These are phyloP conservation scores for Gymnoscopelus braueri DNA, from an alignment of 2,797 vertebrate species.

Conservation along the genomic window DNA sequence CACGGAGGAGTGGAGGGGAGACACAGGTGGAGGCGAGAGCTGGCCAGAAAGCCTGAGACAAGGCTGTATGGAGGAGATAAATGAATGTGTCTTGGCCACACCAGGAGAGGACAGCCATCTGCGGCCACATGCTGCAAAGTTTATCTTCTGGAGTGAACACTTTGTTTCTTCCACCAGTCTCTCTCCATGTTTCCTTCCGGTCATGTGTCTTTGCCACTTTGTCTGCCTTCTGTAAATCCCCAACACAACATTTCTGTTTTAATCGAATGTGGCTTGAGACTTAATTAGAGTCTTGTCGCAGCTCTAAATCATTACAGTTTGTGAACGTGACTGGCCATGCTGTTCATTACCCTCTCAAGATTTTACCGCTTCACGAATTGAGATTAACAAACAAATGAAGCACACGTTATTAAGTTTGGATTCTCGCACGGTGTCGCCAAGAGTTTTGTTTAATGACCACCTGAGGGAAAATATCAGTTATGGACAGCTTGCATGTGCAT, in stretches of 20 bases:
- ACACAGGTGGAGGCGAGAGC: slow-evolving; percentile 32
- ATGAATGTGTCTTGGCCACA: slow-evolving; percentile 44
- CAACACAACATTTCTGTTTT: slow-evolving; percentile 41
- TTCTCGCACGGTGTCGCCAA: slow-evolving; percentile 22
- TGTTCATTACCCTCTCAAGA: slow-evolving; percentile 55
- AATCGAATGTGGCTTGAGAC: slow-evolving; percentile 44
- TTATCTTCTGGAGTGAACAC: slow-evolving; percentile 54
- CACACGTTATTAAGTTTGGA: slow-evolving; percentile 28
- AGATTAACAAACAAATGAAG: slow-evolving; percentile 34
- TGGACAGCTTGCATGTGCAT: slow-evolving; percentile 17
- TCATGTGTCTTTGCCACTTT: slow-evolving; percentile 22
- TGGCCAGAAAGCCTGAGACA: slow-evolving; percentile 41
- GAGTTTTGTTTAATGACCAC: slow-evolving; percentile 24
- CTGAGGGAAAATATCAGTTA: slow-evolving; percentile 16
- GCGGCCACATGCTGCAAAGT: slow-evolving; percentile 45
- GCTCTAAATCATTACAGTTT: slow-evolving; percentile 41
- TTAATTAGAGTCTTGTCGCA: slow-evolving; percentile 56
- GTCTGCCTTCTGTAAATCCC: slow-evolving; percentile 15
- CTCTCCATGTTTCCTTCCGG: slow-evolving; percentile 30
- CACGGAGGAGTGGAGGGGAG: slow-evolving; percentile 7
- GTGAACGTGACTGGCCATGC: slow-evolving; percentile 39
- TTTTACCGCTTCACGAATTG: slow-evolving; percentile 29
- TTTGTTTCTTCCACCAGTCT: slow-evolving; percentile 33
- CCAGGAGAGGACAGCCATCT: slow-evolving; percentile 52
- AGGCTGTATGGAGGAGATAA: slow-evolving; percentile 50